phyloP scores from a whole-genome alignment of 2,888 invertebrate genomes.

The Aleiodes alternator region DNA sequence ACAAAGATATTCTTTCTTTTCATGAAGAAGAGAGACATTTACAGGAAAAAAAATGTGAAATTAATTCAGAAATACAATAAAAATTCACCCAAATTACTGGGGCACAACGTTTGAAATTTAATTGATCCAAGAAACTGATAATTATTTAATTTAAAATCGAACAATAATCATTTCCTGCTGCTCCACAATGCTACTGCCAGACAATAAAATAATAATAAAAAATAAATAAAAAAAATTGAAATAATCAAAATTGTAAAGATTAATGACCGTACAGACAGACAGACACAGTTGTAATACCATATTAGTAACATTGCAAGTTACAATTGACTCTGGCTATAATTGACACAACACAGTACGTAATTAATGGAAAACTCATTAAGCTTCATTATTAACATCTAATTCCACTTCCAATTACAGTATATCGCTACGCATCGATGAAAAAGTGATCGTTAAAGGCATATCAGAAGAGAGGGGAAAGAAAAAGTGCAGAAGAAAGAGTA shows the following conservation, averaged over 20 bases:
- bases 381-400: constrained; percentile 29
- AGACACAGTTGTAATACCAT: constrained; percentile 4
- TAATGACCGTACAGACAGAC: constrained; percentile 36
- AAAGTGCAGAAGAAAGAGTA: background rate
- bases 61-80: background rate
- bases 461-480: background rate
- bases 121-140: constrained; percentile 20
- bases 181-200: background rate
- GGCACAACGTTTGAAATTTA: constrained; percentile 3
- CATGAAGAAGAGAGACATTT: background rate
- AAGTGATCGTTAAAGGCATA: constrained; percentile 24
- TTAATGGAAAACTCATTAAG: constrained; percentile 44
- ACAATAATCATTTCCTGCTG: background rate
- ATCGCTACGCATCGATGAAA: constrained; percentile 32
- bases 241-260: constrained; percentile 32
- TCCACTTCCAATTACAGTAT: constrained; percentile 31
- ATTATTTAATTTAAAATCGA: constrained; percentile 24
- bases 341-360: constrained; percentile 25
- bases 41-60: background rate
- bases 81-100: constrained; percentile 3
- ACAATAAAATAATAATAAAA: background rate
- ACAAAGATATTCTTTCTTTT: no score
- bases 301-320: constrained; percentile 6
- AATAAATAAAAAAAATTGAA: background rate
- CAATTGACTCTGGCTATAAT: constrained; percentile 34